Evolutionary conservation across 2,113 vertebrate genomes (phyloP).

Genomic region (Anarhynchus alexandrinus): DNA sequence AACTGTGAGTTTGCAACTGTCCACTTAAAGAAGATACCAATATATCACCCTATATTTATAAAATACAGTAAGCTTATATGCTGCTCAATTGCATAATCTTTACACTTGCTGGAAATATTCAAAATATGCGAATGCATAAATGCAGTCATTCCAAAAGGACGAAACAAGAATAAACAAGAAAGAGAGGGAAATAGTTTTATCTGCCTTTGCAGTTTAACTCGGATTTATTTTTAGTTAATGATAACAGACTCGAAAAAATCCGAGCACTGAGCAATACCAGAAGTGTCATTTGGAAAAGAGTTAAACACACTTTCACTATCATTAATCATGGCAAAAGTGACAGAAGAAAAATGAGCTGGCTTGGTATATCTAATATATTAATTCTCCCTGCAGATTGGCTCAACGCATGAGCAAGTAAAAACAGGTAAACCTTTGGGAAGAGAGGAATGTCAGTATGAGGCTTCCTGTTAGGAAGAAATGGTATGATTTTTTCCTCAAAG

Average conservation of each 20-base stretch:
- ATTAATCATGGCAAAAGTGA: constrained; percentile 69
- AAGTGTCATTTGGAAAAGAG: constrained; percentile 50
- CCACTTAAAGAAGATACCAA: not conserved
- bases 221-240: constrained; percentile 54
- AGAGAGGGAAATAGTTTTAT: constrained; percentile 8
- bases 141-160: not conserved
- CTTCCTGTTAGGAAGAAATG: not conserved
- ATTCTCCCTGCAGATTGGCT: constrained; percentile 54
- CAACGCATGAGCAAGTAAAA: constrained; percentile 40
- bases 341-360: constrained; percentile 70
- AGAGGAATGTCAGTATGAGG: not conserved
- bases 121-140: not conserved
- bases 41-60: not conserved
- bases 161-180: not conserved
- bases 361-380: constrained; percentile 61
- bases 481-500: not conserved
- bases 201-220: constrained; percentile 11
- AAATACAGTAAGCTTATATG: not conserved
- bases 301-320: constrained; percentile 49
- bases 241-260: constrained; percentile 24
- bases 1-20: not conserved
- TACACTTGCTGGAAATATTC: not conserved
- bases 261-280: constrained; percentile 38
- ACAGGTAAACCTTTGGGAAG: constrained; percentile 2
- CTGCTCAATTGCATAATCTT: not conserved